Conservation (phyloP, 1,140 invertebrate genomes). For the Phocides pigmalion region DNA sequence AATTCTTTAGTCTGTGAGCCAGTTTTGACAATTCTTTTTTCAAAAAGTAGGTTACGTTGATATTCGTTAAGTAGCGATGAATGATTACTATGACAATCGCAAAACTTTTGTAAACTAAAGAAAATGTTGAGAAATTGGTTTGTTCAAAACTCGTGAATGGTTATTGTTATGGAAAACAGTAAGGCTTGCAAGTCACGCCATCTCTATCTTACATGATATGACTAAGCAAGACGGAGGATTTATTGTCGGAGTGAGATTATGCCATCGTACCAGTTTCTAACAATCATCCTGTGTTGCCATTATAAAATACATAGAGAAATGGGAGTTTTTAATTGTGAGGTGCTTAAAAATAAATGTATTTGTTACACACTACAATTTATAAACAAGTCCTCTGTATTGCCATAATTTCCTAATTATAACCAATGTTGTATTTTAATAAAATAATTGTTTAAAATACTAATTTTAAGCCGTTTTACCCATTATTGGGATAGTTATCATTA, state of each 20-base stretch:
- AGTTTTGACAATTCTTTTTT: background rate
- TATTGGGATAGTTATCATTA: no score
- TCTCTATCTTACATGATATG: conserved; percentile 38
- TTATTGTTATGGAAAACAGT: conserved; percentile 43
- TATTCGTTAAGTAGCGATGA: no score
- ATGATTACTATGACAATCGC: no score
- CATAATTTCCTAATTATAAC: no score
- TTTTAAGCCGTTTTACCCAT: no score
- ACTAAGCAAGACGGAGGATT: conserved; percentile 35
- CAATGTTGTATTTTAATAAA: no score
- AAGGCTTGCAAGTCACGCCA: conserved; percentile 33
- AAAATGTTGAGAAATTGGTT: conserved; percentile 4
- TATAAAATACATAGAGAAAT: background rate
- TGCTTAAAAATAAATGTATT: background rate
- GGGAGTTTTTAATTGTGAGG: background rate
- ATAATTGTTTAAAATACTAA: no score
- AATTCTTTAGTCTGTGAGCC: no score
- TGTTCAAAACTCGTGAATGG: conserved; percentile 17
- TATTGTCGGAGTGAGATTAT: conserved; percentile 16
- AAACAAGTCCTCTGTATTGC: no score
- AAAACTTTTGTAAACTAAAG: conserved; percentile 4
- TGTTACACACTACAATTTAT: no score
- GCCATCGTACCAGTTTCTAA: background rate
- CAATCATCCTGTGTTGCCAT: conserved; percentile 8
- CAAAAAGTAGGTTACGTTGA: no score